Conservation (phyloP, 2,797 vertebrate species). For the Urosaurus nigricauda region DNA sequence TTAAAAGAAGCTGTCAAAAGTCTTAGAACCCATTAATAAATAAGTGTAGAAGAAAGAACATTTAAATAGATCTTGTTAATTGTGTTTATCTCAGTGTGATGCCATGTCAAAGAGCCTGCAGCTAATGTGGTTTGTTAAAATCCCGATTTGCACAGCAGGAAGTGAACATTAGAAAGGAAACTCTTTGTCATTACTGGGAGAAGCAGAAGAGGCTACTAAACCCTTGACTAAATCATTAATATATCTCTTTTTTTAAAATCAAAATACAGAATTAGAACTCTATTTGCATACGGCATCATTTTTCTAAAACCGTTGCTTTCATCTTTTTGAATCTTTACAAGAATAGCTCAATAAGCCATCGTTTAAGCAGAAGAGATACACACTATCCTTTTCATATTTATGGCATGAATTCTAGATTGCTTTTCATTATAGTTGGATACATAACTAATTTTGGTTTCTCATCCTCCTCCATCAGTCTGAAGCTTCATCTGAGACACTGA, state of each 20-base stretch:
- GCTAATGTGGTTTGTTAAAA: constrained; percentile 78
- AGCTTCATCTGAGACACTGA: too few relatives aligned
- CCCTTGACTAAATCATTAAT: constrained; percentile 73
- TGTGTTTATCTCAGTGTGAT: constrained; percentile 80
- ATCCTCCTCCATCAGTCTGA: too few relatives aligned
- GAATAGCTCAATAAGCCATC: background rate
- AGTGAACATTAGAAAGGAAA: constrained; percentile 68
- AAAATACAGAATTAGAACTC: constrained; percentile 56
- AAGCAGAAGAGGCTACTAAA: constrained; percentile 64
- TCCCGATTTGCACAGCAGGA: constrained; percentile 74
- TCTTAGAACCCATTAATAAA: constrained; percentile 74
- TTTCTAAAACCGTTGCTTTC: constrained; percentile 46
- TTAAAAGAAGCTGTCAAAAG: constrained; percentile 67
- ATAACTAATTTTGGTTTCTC: too few relatives aligned
- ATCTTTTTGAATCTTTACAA: background rate
- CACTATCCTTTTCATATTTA: background rate
- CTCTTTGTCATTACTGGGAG: constrained; percentile 66
- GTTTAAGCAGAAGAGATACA: background rate
- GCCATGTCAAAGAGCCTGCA: constrained; percentile 75
- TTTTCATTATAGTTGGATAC: background rate
- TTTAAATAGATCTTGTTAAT: constrained; percentile 78
- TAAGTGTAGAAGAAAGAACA: constrained; percentile 68
- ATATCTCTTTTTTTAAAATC: constrained; percentile 55
- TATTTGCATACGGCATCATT: constrained; percentile 50
- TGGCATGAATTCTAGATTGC: background rate